phyloP scores from a whole-genome alignment of 2,797 vertebrate species.

The Brachyalestes nurse region DNA sequence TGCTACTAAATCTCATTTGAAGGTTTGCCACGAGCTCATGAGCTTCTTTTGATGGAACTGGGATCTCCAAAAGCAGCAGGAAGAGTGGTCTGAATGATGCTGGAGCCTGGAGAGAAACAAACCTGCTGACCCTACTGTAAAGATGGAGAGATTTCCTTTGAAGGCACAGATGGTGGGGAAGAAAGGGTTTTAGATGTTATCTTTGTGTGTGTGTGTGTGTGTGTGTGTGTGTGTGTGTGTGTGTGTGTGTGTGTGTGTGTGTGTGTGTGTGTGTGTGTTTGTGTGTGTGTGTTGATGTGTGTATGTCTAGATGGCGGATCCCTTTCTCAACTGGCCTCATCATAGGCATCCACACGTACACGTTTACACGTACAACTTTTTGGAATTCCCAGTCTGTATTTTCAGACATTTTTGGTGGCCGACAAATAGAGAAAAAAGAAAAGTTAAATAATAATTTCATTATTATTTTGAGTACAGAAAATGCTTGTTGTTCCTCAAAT shows the following conservation, averaged over 20 bases:
- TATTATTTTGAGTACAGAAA: too few species aligned
- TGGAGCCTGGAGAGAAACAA: not conserved
- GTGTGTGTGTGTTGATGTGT: not conserved
- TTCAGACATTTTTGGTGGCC: not conserved
- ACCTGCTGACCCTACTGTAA: not conserved
- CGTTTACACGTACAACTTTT: too few species aligned
- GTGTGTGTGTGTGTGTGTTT: too few species aligned
- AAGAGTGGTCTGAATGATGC: not conserved
- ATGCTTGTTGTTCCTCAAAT: too few species aligned
- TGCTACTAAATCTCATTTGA: not conserved
- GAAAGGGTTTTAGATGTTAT: constrained; percentile 2
- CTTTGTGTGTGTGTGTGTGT: not conserved
- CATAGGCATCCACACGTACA: too few species aligned
- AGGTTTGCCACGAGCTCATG: not conserved
- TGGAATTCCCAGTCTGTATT: too few species aligned
- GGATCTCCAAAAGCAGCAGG: not conserved
- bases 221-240: not conserved
- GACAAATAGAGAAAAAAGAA: too few species aligned
- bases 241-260: too few species aligned
- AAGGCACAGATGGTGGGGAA: not conserved
- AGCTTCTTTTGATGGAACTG: not conserved
- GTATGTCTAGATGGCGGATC: not conserved
- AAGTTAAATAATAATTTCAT: too few species aligned
- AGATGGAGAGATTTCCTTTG: not conserved
- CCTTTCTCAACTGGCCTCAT: too few species aligned